Evolutionary conservation across 2,113 vertebrate genomes (phyloP).

Genomic region (Lamprologus callipterus): DNA sequence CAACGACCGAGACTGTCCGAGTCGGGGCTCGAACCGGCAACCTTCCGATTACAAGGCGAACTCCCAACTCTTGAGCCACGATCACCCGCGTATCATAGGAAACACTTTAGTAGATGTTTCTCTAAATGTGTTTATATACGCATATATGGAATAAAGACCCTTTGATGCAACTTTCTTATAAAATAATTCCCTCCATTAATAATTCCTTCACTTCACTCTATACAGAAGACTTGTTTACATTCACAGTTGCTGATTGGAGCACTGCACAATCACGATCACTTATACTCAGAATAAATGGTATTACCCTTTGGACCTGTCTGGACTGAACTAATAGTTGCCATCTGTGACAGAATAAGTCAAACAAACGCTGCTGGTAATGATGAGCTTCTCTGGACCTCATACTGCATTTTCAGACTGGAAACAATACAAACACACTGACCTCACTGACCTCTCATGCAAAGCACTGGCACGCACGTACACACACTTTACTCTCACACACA

Average conservation of each 20-base stretch:
- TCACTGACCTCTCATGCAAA: slow-evolving; percentile 48
- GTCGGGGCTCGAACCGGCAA: too few species aligned
- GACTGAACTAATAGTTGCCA: slow-evolving; percentile 27
- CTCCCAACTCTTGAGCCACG: too few species aligned
- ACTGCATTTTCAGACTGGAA: slow-evolving; percentile 43
- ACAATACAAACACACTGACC: slow-evolving; percentile 54
- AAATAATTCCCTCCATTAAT: background rate
- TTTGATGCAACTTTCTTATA: background rate
- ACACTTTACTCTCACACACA: background rate
- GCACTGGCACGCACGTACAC: background rate
- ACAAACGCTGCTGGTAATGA: slow-evolving; percentile 30
- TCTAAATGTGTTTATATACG: background rate
- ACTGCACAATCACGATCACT: slow-evolving; percentile 2
- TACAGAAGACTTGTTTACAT: slow-evolving; percentile 8
- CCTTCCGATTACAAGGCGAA: too few species aligned
- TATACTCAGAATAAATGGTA: slow-evolving; percentile 28
- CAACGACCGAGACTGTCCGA: accelerated
- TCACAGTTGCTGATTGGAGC: background rate
- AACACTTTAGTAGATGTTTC: background rate
- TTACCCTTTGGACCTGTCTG: slow-evolving; percentile 2
- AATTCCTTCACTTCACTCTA: background rate
- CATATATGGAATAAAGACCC: background rate
- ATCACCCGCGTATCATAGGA: background rate
- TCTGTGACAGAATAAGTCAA: slow-evolving; percentile 36
- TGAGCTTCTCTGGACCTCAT: slow-evolving; percentile 14